Conservation (phyloP, 2,888 invertebrate species). For the Arctia plantaginis region DNA sequence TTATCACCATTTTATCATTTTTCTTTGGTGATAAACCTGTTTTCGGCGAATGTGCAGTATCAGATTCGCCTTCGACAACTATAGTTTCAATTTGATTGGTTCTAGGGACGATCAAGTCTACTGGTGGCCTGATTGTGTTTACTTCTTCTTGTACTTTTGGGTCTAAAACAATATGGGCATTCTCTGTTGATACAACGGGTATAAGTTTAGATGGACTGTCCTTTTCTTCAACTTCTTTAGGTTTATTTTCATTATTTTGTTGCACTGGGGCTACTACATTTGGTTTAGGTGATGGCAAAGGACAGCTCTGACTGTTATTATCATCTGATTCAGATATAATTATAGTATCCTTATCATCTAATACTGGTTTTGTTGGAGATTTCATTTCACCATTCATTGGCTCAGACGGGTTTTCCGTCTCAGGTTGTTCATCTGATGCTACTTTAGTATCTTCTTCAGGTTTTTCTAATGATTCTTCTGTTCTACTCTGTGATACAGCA, state of each 20-base stretch:
- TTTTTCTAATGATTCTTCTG: constrained; percentile 46
- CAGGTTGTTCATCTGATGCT: constrained; percentile 28
- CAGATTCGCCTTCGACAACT: constrained; percentile 78
- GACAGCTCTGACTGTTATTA: constrained; percentile 83
- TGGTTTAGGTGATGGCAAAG: constrained; percentile 79
- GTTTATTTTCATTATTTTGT: constrained; percentile 68
- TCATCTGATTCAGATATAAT: constrained; percentile 83
- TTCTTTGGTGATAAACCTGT: constrained; percentile 70
- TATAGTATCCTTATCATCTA: constrained; percentile 82
- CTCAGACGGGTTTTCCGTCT: constrained; percentile 59
- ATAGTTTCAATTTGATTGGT: constrained; percentile 77
- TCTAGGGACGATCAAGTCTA: constrained; percentile 73
- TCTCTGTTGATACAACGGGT: constrained; percentile 78
- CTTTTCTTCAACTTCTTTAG: constrained; percentile 75
- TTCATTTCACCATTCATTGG: constrained; percentile 68
- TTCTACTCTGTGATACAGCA: constrained; percentile 51
- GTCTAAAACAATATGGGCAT: constrained; percentile 78
- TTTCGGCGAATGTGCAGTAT: constrained; percentile 67
- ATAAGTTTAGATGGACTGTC: constrained; percentile 79
- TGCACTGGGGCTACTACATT: constrained; percentile 65
- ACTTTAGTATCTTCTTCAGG: constrained; percentile 51
- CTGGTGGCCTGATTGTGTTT: constrained; percentile 60
- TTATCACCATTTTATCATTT: constrained; percentile 70
- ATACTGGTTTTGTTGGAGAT: constrained; percentile 64
- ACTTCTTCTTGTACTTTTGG: constrained; percentile 74